Evolutionary conservation across 2,113 vertebrate species (phyloP).

Genomic region (Grantiella picta): DNA sequence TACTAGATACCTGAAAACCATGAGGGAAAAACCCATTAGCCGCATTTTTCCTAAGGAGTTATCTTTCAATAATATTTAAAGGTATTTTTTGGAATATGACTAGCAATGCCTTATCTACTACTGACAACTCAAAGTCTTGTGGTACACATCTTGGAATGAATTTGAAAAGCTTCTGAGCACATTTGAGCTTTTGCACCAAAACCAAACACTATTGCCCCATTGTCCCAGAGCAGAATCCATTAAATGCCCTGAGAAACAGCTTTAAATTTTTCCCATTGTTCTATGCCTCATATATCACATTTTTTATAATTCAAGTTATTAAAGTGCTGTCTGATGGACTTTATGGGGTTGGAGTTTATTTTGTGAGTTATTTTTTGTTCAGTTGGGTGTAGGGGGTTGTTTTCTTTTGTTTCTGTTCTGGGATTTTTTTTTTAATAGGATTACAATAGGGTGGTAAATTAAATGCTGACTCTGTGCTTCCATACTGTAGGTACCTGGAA

Average conservation of each 20-base stretch:
- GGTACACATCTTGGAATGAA: not conserved
- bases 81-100: not conserved
- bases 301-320: not conserved
- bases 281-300: not conserved
- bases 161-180: not conserved
- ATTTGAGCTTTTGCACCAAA: not conserved
- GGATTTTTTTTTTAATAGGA: not conserved
- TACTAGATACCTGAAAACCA: constrained; percentile 86
- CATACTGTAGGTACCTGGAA: not conserved
- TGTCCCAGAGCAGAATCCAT: not conserved
- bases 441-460: not conserved
- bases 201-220: not conserved
- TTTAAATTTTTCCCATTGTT: not conserved
- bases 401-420: not conserved
- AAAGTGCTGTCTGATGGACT: not conserved
- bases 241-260: not conserved
- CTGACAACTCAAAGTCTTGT: not conserved
- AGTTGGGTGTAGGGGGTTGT: fast-evolving
- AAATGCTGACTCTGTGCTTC: not conserved
- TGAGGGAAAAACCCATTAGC: not conserved
- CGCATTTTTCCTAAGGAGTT: not conserved
- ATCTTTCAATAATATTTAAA: not conserved
- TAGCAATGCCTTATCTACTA: not conserved
- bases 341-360: not conserved
- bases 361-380: not conserved